Evolutionary conservation across 2,888 invertebrate species (phyloP), one percentile per base, ranked within the genome.

Genomic region (Eupithecia dodoneata): DNA sequence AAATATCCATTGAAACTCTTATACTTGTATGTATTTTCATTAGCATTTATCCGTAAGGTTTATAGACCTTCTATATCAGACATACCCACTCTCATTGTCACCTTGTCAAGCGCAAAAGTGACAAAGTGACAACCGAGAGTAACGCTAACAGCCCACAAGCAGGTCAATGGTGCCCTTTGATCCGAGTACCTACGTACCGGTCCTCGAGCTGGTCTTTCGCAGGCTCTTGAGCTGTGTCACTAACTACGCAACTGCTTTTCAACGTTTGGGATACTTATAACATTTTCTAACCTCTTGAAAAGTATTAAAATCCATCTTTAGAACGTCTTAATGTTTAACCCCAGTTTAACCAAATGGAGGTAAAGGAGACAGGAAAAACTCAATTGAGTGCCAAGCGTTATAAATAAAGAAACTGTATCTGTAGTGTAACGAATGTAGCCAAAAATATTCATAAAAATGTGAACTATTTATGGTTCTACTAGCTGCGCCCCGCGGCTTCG

Each of bases 131-230:
- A 79, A 81, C 84, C 80, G 66, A 65, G 88, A 80, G 90, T 90
- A 90, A 83, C 81, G 87, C 87, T 86, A 91, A 88, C 88, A 86
- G 83, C 81, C 84, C 87, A 86, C 90, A 92, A 93, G 87, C 88
- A 89, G 94, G 93, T 94, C 94, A 93, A 94, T 92, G 90, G 88
- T 88, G 90, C 90, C 88, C 93, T 94, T 94, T 94, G 94, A 94
- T 93, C 91, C 88, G 87, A 85, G 85, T 91, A 84, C 91, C 91
- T 88, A 63, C 63, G 10, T 63, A 92, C 92, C 93, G 93, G 90
- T 88, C 86, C 86, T 88, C 84, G 85, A 91, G 91, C 89, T 88
- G 89, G 89, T 90, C 91, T 92, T 92, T 92, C 88, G 89, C 91
- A 90, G 91, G 90, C 93, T 90, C 92, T 92, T 89, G 84, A 86